Base-by-base conservation (phyloP, 1,140 invertebrate genomes). In the Caenorhabditis brenneri region DNA sequence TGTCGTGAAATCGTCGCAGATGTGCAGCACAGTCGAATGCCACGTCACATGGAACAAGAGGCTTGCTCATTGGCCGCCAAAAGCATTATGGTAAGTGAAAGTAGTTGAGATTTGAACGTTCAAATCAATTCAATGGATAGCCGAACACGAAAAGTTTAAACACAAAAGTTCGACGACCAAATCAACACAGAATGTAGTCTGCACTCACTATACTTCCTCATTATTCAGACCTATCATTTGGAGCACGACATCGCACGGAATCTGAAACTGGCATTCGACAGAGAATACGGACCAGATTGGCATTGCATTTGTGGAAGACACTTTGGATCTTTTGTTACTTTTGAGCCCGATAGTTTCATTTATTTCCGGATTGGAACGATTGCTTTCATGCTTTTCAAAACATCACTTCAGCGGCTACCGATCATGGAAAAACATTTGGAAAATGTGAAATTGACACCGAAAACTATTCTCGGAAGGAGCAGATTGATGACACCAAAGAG, bases 281-380 rank as follows among this genome's bases (percentile, higher is more conserved):
- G 33, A 42, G 36, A 53, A 29, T 82, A 82, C 31, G 81, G 81
- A 48, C 55, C 55, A 74, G 81, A 58, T 42, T 82, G 81, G 81
- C 81, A 82, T 31, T 82, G 81, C 39, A 82, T 82, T 39, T 82
- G 81, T 55, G 81, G 81, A 48, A 82, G 74, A 49, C 81, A 82
- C 22, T 82, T 82, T 49, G 81, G 81, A 27, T 69, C 55, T 22
- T 82, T 53, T 60, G 81, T 82, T 15, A 82, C 81, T 48, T 82
- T 82, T 46, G 46, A 82, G 29, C 81, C 81, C 2, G 81, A 82
- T 60, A 81, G 55, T 27, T 82, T 82, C 60, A 82, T 82, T 19
- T 82, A 82, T 49, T 82, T 82, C 27, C 81, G 81, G 9, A 53
- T 82, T 7, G 81, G 81, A 65, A 60, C 81, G 16, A 82, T 60